Evolutionary conservation across 1,140 invertebrate species (phyloP), one percentile per base, ranked within the genome.

Genomic region (Bombus consobrinus): DNA sequence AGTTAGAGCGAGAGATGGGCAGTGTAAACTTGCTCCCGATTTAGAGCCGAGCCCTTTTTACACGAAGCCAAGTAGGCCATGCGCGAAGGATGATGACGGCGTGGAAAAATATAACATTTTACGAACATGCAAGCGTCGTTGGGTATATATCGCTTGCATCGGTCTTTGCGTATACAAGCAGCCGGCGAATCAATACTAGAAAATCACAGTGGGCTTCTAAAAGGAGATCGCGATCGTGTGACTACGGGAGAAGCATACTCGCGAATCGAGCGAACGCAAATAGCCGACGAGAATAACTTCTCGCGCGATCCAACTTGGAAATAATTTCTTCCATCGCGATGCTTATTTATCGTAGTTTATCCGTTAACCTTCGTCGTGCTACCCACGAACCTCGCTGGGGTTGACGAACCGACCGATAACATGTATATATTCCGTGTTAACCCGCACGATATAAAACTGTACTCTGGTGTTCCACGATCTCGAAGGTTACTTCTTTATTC

Each of bases 41-140:
- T 91, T 91, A 90, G 89, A 91, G 89, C 84, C 84, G 89, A 90
- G 90, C 90, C 89, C 90, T 91, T 91, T 90, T 91, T 90, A 90
- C 89, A 62, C 87, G 84, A 86, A 88, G 90, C 87, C 89, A 91
- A 91, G 83, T 91, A 91, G 90, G 89, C 87, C 90, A 84, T 85
- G 89, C 84, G 81, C 87, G 89, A 90, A 79, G 89, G 89, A 90
- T 84, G 87, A 72, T 66, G 87, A 86, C 86, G 86, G 76, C 81
- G 89, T 86, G 89, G 83, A 90, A 90, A 88, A 90, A 90, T 88
- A 88, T 90, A 80, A 90, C 75, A 85, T 90, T 88, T 90, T 85
- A 86, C 82, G 81, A 90, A 87, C 76, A 87, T 85, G 82, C 77
- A 73, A 87, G 74, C 86, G 28, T 32, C 76, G 47, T 39, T 39